A percentile compares a stretch with the other conserved stretches of the same genome.
These are phyloP conservation scores for Thryonomys swinderianus DNA, from an alignment of 2,113 vertebrate species.

Conservation along the genomic window DNA sequence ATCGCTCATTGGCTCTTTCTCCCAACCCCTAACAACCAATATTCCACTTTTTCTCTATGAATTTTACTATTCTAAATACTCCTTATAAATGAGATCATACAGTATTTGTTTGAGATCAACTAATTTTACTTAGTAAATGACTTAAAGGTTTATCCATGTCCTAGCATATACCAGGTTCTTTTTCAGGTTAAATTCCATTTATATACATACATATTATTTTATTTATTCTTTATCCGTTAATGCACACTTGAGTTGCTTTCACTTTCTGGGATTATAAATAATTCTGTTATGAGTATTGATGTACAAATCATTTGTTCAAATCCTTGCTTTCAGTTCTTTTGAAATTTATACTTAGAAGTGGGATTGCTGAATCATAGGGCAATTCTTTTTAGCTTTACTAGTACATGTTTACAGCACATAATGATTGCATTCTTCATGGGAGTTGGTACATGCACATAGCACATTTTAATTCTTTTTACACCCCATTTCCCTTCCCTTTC, in stretches of 20 bases:
- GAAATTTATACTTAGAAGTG: not conserved
- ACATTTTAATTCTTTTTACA: not conserved
- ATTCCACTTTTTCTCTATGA: not conserved
- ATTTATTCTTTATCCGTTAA: not conserved
- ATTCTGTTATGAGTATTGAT: not conserved
- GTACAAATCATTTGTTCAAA: not conserved
- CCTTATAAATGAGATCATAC: not conserved
- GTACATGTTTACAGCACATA: not conserved
- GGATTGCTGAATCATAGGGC: not conserved
- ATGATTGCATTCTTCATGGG: not conserved
- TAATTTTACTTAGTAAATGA: not conserved
- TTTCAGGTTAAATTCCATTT: not conserved
- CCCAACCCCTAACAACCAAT: not conserved
- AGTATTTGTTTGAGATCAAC: not conserved
- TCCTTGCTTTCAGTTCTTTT: not conserved
- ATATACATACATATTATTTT: not conserved
- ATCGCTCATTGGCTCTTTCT: not conserved
- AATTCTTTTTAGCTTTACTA: not conserved
- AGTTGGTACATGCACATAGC: not conserved
- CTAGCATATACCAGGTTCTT: not conserved
- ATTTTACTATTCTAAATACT: not conserved
- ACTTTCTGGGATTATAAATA: not conserved
- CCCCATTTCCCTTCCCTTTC: too few relatives aligned
- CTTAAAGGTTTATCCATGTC: not conserved
- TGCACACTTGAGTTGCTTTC: not conserved